Conservation (phyloP, 2,113 vertebrate genomes). For the Polypterus bichir region DNA sequence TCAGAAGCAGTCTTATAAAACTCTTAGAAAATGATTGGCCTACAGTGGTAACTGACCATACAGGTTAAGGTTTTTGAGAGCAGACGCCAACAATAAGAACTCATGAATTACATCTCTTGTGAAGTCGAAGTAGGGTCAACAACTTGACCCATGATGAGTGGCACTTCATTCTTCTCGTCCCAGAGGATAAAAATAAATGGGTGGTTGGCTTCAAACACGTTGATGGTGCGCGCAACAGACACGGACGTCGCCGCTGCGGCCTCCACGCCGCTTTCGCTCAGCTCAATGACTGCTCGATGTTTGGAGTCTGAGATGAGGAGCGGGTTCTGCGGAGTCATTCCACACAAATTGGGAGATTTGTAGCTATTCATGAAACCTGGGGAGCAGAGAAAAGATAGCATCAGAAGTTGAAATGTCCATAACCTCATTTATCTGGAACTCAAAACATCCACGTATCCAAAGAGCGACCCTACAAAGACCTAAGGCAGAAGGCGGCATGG, state of each 20-base stretch:
- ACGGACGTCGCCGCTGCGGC: slow-evolving; percentile 15
- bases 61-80: too few species aligned
- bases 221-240: slow-evolving; percentile 33
- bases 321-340: slow-evolving; percentile 21
- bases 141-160: slow-evolving; percentile 50
- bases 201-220: slow-evolving; percentile 39
- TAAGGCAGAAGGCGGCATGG: too few species aligned
- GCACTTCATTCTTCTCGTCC: slow-evolving; percentile 21
- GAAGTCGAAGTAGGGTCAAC: slow-evolving; percentile 21
- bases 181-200: slow-evolving; percentile 52
- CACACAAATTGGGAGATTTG: slow-evolving; percentile 39
- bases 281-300: slow-evolving; percentile 32
- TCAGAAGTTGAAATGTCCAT: too few species aligned
- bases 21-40: too few species aligned
- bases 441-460: too few species aligned
- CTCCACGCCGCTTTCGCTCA: slow-evolving; percentile 40
- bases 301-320: slow-evolving; percentile 25
- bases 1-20: too few species aligned
- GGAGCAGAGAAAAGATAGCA: too few species aligned
- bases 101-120: too few species aligned
- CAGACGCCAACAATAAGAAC: too few species aligned
- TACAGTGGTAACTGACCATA: too few species aligned
- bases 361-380: slow-evolving; percentile 31
- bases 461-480: too few species aligned
- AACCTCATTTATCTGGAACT: too few species aligned